A percentile compares a stretch with the other conserved stretches of the same genome.
These are phyloP conservation scores for Macrosteles quadrilineatus DNA, from an alignment of 1,140 invertebrate species.

Conservation along the genomic window DNA sequence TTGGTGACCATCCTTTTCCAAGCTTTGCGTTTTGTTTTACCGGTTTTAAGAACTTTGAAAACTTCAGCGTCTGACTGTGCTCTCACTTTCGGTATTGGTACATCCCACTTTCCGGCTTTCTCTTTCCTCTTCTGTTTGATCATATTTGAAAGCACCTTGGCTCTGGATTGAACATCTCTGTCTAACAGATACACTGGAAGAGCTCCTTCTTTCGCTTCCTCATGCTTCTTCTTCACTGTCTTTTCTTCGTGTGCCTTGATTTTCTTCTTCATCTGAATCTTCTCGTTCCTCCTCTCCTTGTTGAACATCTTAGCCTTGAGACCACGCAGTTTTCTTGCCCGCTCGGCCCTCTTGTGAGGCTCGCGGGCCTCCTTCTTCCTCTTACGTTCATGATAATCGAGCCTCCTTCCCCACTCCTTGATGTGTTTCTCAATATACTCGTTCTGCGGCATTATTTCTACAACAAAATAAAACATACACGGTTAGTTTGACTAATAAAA, in stretches of 20 bases:
- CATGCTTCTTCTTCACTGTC: conserved; percentile 69
- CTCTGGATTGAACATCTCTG: conserved; percentile 89
- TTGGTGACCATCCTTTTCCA: conserved; percentile 99
- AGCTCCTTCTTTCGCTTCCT: conserved; percentile 82
- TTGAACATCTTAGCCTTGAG: conserved; percentile 98
- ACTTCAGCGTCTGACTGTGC: conserved; percentile 98
- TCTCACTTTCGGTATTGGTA: conserved; percentile 97
- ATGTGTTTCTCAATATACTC: conserved; percentile 98
- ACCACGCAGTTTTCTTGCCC: conserved; percentile 89
- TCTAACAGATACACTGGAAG: conserved; percentile 96
- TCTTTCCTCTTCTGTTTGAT: conserved; percentile 99
- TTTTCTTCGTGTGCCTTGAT: conserved; percentile 92
- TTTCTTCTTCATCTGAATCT: conserved; percentile 99
- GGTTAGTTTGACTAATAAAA: no score
- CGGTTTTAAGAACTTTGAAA: conserved; percentile 86
- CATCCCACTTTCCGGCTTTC: conserved; percentile 99
- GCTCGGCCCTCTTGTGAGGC: conserved; percentile 85
- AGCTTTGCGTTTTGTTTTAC: conserved; percentile 93
- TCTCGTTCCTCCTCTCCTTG: conserved; percentile 95
- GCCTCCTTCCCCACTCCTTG: conserved; percentile 91
- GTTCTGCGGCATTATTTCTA: conserved; percentile 93
- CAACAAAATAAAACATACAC: conserved; percentile 11
- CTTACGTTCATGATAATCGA: conserved; percentile 98
- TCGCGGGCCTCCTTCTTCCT: conserved; percentile 93
- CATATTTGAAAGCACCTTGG: conserved; percentile 98